phyloP scores from a whole-genome alignment of 2,888 invertebrate genomes.

The Amiota communis region DNA sequence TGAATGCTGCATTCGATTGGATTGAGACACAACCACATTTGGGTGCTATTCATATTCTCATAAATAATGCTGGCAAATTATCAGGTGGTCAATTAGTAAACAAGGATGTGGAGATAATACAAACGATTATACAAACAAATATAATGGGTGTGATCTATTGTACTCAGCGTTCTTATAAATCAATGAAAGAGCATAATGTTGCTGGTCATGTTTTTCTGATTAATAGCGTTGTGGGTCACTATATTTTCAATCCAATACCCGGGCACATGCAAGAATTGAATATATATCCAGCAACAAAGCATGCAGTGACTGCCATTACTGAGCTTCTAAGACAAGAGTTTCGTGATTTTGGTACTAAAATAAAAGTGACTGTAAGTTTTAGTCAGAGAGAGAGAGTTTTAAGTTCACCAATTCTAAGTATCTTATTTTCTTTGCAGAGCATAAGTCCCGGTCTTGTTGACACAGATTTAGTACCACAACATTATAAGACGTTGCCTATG shows the following conservation, averaged over 20 bases:
- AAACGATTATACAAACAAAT: conserved; percentile 73
- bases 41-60: conserved; percentile 76
- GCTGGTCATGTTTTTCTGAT: conserved; percentile 74
- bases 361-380: conserved; percentile 66
- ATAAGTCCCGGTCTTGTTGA: conserved; percentile 74
- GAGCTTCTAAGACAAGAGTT: conserved; percentile 70
- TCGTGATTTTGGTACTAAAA: conserved; percentile 53
- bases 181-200: conserved; percentile 71
- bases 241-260: conserved; percentile 59
- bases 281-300: conserved; percentile 67
- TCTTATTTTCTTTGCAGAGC: conserved; percentile 55
- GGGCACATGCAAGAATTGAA: conserved; percentile 59
- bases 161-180: conserved; percentile 72
- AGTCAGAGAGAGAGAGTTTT: background rate
- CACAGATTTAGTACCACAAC: conserved; percentile 70
- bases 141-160: conserved; percentile 73
- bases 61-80: conserved; percentile 76
- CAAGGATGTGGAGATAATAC: conserved; percentile 48
- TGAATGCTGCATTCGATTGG: conserved; percentile 74
- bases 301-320: conserved; percentile 66
- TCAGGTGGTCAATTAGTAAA: conserved; percentile 53
- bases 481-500: conserved; percentile 49
- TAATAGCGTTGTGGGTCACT: conserved; percentile 71
- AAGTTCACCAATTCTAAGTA: background rate
- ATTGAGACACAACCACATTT: conserved; percentile 70